Conservation (phyloP, 2,113 vertebrate species). For the Larimichthys polyactis region DNA sequence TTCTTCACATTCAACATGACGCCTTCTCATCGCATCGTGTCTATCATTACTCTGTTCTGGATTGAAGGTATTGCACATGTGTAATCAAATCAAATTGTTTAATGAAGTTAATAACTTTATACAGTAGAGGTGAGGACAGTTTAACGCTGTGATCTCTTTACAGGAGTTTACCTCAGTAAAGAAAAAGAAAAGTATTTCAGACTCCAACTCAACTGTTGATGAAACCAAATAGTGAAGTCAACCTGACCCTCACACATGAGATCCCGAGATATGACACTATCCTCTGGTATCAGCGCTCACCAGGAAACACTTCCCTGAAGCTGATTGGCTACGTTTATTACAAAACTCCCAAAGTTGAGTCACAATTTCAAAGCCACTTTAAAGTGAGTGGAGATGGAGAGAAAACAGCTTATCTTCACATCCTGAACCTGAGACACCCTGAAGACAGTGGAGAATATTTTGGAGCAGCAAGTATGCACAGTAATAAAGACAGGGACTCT, state of each 20-base stretch:
- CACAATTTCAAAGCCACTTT: conserved; percentile 29
- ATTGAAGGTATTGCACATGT: conserved; percentile 50
- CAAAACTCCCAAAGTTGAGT: not conserved
- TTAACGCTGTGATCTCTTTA: not conserved
- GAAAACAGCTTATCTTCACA: conserved; percentile 46
- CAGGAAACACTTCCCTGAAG: conserved; percentile 40
- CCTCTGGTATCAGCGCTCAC: conserved; percentile 71
- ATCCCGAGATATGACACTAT: conserved; percentile 54
- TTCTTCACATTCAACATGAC: conserved; percentile 52
- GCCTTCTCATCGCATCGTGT: conserved; percentile 4
- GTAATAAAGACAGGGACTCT: conserved; percentile 31
- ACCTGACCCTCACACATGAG: conserved; percentile 42
- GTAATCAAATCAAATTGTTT: no score
- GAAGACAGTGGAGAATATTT: conserved; percentile 73
- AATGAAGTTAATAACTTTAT: no score
- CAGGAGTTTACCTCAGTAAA: conserved; percentile 51
- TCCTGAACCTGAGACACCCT: conserved; percentile 19
- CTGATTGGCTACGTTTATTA: conserved; percentile 52
- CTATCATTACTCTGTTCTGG: conserved; percentile 14
- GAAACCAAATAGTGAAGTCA: not conserved
- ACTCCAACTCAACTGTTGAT: conserved; percentile 38
- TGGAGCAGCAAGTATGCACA: conserved; percentile 73
- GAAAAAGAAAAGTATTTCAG: conserved; percentile 56
- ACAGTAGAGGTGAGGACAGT: no score
- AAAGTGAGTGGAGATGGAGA: conserved; percentile 65